These are phyloP conservation scores for Tauraco hartlaubi DNA, from an alignment of 2,797 vertebrate species.

Conservation along the genomic window DNA sequence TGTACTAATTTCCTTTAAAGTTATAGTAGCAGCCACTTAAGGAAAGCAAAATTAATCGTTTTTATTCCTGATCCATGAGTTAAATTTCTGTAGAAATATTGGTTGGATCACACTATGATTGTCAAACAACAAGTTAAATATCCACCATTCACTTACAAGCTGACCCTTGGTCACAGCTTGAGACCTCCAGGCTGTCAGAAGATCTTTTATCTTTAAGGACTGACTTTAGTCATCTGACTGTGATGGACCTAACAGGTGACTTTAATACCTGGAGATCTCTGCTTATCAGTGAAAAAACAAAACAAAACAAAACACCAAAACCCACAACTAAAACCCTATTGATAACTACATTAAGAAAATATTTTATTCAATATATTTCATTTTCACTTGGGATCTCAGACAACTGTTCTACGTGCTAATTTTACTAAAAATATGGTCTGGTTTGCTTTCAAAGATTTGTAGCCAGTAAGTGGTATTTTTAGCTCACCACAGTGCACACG, in stretches of 20 bases:
- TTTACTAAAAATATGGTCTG: not conserved
- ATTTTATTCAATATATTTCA: not conserved
- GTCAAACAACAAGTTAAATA: not conserved
- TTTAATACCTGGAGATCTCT: not conserved
- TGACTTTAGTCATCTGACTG: not conserved
- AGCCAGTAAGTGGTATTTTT: not conserved
- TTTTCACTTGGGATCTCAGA: not conserved
- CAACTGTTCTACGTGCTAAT: not conserved
- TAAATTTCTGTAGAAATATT: not conserved
- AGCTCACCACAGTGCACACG: not conserved
- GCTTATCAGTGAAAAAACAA: not conserved
- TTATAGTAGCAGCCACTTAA: not conserved
- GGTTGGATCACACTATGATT: not conserved
- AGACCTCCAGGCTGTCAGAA: not conserved
- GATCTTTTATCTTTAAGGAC: not conserved
- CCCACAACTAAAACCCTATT: accelerated
- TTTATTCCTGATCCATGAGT: not conserved
- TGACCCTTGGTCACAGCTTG: not conserved
- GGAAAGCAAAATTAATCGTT: not conserved
- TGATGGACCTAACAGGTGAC: not conserved
- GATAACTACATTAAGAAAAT: not conserved
- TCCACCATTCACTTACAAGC: not conserved
- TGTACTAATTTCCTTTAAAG: not conserved
- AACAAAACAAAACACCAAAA: not conserved
- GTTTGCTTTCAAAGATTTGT: not conserved